Conservation (phyloP, 2,113 vertebrate species). For the Mesoclemmys tuberculata region DNA sequence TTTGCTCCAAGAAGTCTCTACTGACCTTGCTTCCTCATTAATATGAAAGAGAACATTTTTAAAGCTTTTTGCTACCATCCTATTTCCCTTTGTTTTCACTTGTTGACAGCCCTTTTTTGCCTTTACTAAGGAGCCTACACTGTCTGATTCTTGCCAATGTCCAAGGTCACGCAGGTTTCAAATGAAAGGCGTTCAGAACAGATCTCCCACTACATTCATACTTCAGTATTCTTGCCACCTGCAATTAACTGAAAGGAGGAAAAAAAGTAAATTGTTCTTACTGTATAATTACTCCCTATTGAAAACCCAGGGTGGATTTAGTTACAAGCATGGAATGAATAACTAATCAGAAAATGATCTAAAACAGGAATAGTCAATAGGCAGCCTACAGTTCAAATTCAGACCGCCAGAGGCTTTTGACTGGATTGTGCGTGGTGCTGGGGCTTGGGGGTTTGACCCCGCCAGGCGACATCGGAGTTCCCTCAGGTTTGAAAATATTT, state of each 20-base stretch:
- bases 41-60: not conserved
- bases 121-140: not conserved
- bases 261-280: constrained; percentile 3
- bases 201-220: fast-evolving
- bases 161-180: not conserved
- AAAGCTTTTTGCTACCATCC: not conserved
- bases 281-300: not conserved
- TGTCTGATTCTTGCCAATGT: not conserved
- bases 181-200: not conserved
- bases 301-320: not conserved
- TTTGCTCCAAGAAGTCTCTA: not conserved
- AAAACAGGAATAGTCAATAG: not conserved
- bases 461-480: too few species aligned
- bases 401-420: too few species aligned
- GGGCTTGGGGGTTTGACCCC: too few species aligned
- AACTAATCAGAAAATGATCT: constrained; percentile 17
- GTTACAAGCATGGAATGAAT: constrained; percentile 6
- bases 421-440: too few species aligned
- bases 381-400: too few species aligned
- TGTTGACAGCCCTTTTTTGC: not conserved
- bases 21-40: not conserved
- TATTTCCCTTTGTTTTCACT: not conserved
- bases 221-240: not conserved
- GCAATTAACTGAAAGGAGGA: not conserved
- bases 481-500: too few species aligned